phyloP scores from a whole-genome alignment of 2,113 vertebrate species.

The Pterocles gutturalis region DNA sequence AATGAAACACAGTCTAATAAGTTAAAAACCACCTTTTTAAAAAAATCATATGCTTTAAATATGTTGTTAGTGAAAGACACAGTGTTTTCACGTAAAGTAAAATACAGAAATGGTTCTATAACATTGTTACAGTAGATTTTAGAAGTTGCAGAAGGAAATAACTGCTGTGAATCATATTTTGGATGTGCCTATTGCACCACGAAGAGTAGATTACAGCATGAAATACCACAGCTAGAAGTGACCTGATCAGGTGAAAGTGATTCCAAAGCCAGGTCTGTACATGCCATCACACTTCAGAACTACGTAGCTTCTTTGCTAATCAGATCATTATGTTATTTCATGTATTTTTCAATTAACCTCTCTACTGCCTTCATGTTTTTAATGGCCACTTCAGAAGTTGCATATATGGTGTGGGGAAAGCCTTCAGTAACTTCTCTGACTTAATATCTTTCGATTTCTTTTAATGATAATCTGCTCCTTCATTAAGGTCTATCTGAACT shows the following conservation, averaged over 20 bases:
- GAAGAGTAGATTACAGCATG: not conserved
- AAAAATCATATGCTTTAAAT: constrained; percentile 51
- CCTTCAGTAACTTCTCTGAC: not conserved
- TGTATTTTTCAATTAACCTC: constrained; percentile 13
- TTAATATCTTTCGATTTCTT: not conserved
- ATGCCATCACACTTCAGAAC: not conserved
- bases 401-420: not conserved
- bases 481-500: not conserved
- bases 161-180: not conserved
- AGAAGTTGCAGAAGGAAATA: not conserved
- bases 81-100: not conserved
- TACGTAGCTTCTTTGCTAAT: not conserved
- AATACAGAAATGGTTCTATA: not conserved
- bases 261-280: not conserved
- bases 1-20: constrained; percentile 58
- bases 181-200: not conserved
- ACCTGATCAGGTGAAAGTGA: not conserved
- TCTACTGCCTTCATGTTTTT: not conserved
- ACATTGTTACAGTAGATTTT: constrained; percentile 1
- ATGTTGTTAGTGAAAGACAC: not conserved
- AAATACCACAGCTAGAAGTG: not conserved
- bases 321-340: not conserved
- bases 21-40: not conserved
- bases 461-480: not conserved
- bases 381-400: not conserved